Evolutionary conservation across 2,113 vertebrate genomes (phyloP), one percentile per base, ranked within the genome.

Genomic region (Prinia subflava): DNA sequence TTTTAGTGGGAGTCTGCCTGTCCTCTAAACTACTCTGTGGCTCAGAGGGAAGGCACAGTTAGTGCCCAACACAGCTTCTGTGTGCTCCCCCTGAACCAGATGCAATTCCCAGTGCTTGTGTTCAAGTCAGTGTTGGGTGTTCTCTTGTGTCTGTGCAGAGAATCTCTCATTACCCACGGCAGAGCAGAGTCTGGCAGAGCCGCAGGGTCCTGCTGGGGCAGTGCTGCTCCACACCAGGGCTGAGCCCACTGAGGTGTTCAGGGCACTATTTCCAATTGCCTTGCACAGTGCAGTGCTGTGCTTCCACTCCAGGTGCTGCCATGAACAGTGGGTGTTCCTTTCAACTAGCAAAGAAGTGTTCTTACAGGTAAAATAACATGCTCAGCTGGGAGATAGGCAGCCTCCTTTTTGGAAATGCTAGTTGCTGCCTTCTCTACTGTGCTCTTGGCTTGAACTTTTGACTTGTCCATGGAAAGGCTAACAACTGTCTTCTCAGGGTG

Each of bases 131-230:
- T 2, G 0, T 24, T 37, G 21, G 39, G 5, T 83, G 18, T 85
- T 39, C 30, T 35, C 47, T 24, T 21, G 35, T 27, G 25, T 41
- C 9, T 81, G 17, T 30, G 7, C 31, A 55, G 55, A 41, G n/a
- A 46, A 27, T 27, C 39, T 17, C 6, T 27, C 13, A 6, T 56
- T n/a, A 4, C 33, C 57, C 7, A 0, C 2, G 3, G 15, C 11
- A 30, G 52, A 49, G 19, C 65, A 18, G 3, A 25, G 92, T 11
- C 21, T 65, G 46, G 68, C 23, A 60, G 47, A 80, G 55, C 60
- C 53, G 46, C 42, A 5, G 33, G 37, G 35, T 44, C 20, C 24
- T 86, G 27, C 31, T 46, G 11, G 8, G 33, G 24, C 8, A 27
- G 20, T 19, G 10, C 59, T 53, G 63, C 16, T 56, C 11, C 59